Percentiles rank a stretch among this genome's conserved stretches.
These are phyloP conservation scores for Manduca sexta DNA, from an alignment of 1,140 invertebrate genomes.

Conservation along the genomic window DNA sequence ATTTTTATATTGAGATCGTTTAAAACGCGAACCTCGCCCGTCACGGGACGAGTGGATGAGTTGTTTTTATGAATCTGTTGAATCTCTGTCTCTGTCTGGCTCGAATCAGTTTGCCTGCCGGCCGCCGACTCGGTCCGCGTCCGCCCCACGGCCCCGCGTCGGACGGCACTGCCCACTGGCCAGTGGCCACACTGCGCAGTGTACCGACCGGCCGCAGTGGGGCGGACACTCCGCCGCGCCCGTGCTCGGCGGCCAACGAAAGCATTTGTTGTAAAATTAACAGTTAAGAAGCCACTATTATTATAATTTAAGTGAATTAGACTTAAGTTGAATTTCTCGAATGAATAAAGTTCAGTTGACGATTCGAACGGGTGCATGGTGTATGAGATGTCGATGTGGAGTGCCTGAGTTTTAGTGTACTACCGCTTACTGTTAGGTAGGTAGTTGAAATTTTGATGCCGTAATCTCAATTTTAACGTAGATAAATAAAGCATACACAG, in stretches of 20 bases:
- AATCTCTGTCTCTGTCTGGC: too few relatives aligned
- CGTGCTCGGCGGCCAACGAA: slow-evolving; percentile 62
- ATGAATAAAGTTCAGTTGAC: slow-evolving; percentile 66
- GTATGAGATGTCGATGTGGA: slow-evolving; percentile 66
- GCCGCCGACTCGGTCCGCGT: too few relatives aligned
- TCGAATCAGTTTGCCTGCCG: too few relatives aligned
- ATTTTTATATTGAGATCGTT: slow-evolving; percentile 59
- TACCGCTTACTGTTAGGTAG: slow-evolving; percentile 72
- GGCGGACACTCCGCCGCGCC: slow-evolving; percentile 36
- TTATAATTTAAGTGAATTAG: slow-evolving; percentile 69
- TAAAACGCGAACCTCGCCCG: slow-evolving; percentile 27
- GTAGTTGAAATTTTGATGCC: slow-evolving; percentile 71
- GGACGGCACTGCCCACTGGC: too few relatives aligned
- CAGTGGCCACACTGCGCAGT: too few relatives aligned
- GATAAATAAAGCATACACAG: slow-evolving; percentile 58
- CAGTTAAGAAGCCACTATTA: slow-evolving; percentile 66
- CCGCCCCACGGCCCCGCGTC: too few relatives aligned
- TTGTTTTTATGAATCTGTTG: too few relatives aligned
- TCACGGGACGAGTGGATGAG: neutral
- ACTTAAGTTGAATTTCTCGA: slow-evolving; percentile 71
- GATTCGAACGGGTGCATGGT: slow-evolving; percentile 61
- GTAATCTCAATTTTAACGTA: slow-evolving; percentile 67
- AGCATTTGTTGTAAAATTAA: slow-evolving; percentile 70
- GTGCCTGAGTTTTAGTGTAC: slow-evolving; percentile 68
- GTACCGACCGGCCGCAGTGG: too few relatives aligned